phyloP scores from a whole-genome alignment of 2,797 vertebrate genomes.

The Coracias cyanogaster region DNA sequence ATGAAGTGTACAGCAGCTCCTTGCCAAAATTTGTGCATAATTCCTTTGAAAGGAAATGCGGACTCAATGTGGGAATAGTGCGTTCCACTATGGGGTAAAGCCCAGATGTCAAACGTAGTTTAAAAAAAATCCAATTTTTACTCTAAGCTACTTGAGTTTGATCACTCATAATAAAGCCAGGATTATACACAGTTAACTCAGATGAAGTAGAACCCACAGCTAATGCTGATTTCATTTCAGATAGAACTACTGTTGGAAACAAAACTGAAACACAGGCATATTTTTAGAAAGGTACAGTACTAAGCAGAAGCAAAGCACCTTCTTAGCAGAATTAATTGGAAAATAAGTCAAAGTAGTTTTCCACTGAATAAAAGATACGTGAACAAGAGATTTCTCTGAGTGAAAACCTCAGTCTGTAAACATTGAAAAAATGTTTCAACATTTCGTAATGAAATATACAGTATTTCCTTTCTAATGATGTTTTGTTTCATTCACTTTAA shows the following conservation, averaged over 20 bases:
- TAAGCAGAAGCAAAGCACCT: background rate
- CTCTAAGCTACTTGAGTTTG: background rate
- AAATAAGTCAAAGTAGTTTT: background rate
- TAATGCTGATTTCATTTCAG: background rate
- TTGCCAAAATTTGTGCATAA: background rate
- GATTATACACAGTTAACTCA: background rate
- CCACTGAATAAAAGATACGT: background rate
- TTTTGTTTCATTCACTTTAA: background rate
- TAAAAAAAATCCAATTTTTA: background rate
- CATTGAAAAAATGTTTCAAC: background rate
- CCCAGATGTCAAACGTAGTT: background rate
- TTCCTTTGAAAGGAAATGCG: background rate
- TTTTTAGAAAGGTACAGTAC: background rate
- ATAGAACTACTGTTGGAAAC: background rate
- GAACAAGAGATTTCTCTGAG: background rate
- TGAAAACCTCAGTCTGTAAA: background rate
- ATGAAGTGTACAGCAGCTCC: background rate
- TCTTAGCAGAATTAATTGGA: background rate
- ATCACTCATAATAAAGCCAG: background rate
- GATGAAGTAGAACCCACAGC: background rate
- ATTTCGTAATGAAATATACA: background rate
- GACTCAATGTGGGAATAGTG: background rate
- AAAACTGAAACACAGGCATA: background rate
- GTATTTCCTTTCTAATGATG: background rate
- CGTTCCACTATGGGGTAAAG: background rate